Percentiles rank a stretch among this genome's conserved stretches.
Conservation (phyloP, 1,140 invertebrate species). For the Drosophila pseudoananassae region DNA sequence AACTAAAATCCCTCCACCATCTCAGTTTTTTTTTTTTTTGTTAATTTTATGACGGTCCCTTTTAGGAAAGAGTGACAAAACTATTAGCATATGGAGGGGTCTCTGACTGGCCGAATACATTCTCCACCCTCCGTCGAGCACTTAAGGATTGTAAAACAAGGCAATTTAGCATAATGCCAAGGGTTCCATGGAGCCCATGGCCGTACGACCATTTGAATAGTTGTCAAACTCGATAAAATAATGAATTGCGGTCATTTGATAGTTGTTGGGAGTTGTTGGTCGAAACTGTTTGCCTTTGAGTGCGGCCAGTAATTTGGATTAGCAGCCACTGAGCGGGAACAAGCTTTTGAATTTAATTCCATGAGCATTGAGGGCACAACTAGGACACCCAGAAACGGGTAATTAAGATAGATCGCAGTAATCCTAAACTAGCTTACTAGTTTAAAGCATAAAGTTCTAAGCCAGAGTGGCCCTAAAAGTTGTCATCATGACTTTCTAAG, state of each 20-base stretch:
- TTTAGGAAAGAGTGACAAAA: slow-evolving; percentile 51
- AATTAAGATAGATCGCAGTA: slow-evolving; percentile 8
- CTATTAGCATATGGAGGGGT: slow-evolving; percentile 53
- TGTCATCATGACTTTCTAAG: background rate
- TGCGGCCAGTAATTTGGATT: slow-evolving; percentile 29
- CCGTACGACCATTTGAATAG: slow-evolving; percentile 43
- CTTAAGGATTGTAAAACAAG: slow-evolving; percentile 60
- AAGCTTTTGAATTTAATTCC: slow-evolving; percentile 41
- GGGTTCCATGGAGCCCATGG: slow-evolving; percentile 25
- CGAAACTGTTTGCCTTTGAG: slow-evolving; percentile 26
- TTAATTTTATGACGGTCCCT: slow-evolving; percentile 52
- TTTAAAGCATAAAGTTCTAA: background rate
- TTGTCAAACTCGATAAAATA: slow-evolving; percentile 51
- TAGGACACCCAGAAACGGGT: background rate
- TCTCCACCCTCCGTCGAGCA: slow-evolving; percentile 25
- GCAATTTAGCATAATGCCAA: slow-evolving; percentile 52
- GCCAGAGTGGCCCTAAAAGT: background rate
- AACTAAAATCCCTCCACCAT: background rate
- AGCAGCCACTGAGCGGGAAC: slow-evolving; percentile 17
- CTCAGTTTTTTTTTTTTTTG: slow-evolving; percentile 14
- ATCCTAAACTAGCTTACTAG: background rate
- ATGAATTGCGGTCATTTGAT: slow-evolving; percentile 51
- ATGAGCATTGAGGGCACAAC: slow-evolving; percentile 13
- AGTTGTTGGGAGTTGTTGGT: slow-evolving; percentile 19
- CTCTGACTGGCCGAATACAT: background rate